Evolutionary conservation across 2,888 invertebrate species (phyloP), one percentile per base, ranked within the genome.

Genomic region (Conomelus anceps): DNA sequence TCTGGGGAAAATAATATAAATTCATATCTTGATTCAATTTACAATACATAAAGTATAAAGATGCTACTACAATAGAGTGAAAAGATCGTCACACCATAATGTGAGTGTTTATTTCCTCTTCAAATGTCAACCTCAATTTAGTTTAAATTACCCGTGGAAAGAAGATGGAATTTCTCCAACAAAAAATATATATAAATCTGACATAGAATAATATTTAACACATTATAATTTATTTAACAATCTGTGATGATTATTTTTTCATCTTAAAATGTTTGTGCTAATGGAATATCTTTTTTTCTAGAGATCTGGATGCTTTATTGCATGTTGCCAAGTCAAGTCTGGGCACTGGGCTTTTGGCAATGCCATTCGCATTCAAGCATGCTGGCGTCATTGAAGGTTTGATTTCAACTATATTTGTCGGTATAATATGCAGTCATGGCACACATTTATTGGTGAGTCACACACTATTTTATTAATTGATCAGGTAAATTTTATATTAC

Each of bases 301-400:
- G 94, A 87, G 94, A 94, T 91, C 92, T 93, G 89, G 94, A 94
- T 90, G 94, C 94, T n/a, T 92, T 95, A 91, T 94, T 95, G 92
- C 94, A 95, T 92, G 92, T 95, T 24, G 92, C 95, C 87, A 95
- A 95, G 92, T 95, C 94, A 20, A 95, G 95, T 92, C 93, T 96
- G 87, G 97, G 97, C 0, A 97, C 96, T 0, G 97, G 97, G 0
- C 94, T 96, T 87, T 93, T 97, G 22, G 96, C 96, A 0, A 95
- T 96, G 92, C 96, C 96, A 0, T 93, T 95, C 26, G 96, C 96
- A 0, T 95, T 96, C 91, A 94, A 95, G 34, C 95, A 96, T 92
- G 94, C 96, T 88, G 97, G 96, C 90, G 94, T 96, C 92, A 94
- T 95, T 91, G 94, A 96, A 11, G 96, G 96, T 0, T 93, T 95